Base-by-base conservation (phyloP, 2,797 vertebrate genomes). In the Malacoraja senta region DNA sequence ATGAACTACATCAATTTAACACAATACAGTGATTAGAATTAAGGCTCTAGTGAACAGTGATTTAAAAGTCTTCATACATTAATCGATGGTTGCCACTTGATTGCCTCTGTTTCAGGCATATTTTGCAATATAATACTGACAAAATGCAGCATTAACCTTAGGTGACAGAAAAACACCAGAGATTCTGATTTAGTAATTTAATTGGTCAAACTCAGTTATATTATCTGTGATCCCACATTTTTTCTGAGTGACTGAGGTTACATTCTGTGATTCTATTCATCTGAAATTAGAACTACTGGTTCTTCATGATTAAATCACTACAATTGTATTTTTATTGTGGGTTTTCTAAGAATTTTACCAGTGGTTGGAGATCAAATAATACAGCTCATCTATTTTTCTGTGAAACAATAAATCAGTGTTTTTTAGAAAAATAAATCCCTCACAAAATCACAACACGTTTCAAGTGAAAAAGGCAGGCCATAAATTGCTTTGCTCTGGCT, bases 21-120 rank as follows among this genome's bases (percentile, higher is more conserved):
- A 92, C 68, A 92, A 26, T 29, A 58, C 71, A 76, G 38, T 92
- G 90, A 92, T 92, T 92, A 92, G 90, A 76, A 92, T 92, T 92
- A 76, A 58, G 38, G 90, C 90, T 53, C 6, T 53, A 74, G 29
- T 76, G 44, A 92, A 76, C 35, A 92, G 38, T 76, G 44, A 92
- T 74, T 92, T 92, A 12, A 44, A 76, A 92, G 90, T 92, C 68
- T 92, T 74, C 68, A 76, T 76, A 53, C 38, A 92, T 72, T 72
- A 72, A 76, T 74, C 38, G 68, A 76, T 71, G 74, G 38, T 58
- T 74, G 44, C 72, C 68, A 92, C 38, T 74, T 44, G 72, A 44
- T 58, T 92, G 90, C 90, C 38, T 92, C 72, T 38, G 26, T 74
- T 92, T 58, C 71, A 74, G 71, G 38, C 44, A 44, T 92, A 74